Conservation (phyloP, 2,888 invertebrate species). For the Drosophila helvetica region DNA sequence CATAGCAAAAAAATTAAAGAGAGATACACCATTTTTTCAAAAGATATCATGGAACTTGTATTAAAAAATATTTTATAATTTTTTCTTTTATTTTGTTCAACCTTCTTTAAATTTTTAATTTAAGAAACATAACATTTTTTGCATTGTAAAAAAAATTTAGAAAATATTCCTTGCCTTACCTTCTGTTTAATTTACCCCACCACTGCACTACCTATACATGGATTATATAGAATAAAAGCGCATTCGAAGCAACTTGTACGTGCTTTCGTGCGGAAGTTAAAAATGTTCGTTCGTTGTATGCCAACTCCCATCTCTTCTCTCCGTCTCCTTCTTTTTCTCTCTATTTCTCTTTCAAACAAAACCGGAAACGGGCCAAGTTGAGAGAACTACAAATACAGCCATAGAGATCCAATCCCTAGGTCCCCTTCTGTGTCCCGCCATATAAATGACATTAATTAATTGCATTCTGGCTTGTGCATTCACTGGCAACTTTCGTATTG, state of each 20-base stretch:
- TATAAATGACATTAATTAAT: constrained; percentile 65
- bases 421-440: constrained; percentile 2
- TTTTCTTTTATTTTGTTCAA: too few species aligned
- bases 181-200: neutral
- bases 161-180: neutral
- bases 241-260: constrained; percentile 48
- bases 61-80: too few species aligned
- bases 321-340: constrained; percentile 1
- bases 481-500: constrained; percentile 27
- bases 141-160: too few species aligned
- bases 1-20: neutral
- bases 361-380: constrained; percentile 29
- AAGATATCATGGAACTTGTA: too few species aligned
- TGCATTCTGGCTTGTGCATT: constrained; percentile 40
- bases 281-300: constrained; percentile 39
- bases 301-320: constrained; percentile 25
- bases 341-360: neutral
- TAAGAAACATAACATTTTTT: too few species aligned
- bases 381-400: neutral
- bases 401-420: neutral
- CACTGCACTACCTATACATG: constrained; percentile 2
- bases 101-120: too few species aligned
- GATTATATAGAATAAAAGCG: constrained; percentile 41
- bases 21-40: too few species aligned
- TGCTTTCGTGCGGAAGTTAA: constrained; percentile 54